Evolutionary conservation across 2,888 invertebrate genomes (phyloP).

Genomic region (Gymnosoma rotundatum): DNA sequence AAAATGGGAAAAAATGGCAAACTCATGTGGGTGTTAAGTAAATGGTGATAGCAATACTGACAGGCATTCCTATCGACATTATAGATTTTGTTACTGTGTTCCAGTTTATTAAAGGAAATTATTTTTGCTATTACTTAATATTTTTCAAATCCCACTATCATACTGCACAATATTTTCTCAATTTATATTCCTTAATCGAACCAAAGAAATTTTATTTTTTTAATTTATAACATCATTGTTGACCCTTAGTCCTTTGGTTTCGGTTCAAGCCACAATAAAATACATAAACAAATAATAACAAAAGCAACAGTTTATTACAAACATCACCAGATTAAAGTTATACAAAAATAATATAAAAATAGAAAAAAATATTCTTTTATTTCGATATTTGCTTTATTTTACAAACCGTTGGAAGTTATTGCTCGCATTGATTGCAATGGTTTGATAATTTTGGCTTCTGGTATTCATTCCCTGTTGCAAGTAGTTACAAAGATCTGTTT

Average conservation of each 20-base stretch:
- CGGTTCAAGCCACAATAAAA: not conserved
- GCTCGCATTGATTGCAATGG: slow-evolving; percentile 63
- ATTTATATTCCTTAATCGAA: too few species aligned
- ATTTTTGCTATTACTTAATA: too few species aligned
- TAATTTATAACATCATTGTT: not conserved
- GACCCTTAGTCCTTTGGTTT: slow-evolving; percentile 38
- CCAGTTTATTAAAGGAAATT: too few species aligned
- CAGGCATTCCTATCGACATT: too few species aligned
- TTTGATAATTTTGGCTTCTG: slow-evolving; percentile 59
- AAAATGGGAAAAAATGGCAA: too few species aligned
- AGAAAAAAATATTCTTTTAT: slow-evolving; percentile 26
- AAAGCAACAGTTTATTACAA: slow-evolving; percentile 30
- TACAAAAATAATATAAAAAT: too few species aligned
- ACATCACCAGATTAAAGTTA: slow-evolving; percentile 27
- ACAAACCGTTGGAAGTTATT: slow-evolving; percentile 35
- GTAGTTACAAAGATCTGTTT: slow-evolving; percentile 23
- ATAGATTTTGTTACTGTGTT: too few species aligned
- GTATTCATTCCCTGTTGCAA: slow-evolving; percentile 42
- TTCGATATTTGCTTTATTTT: slow-evolving; percentile 41
- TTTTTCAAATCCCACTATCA: too few species aligned
- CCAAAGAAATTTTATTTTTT: too few species aligned
- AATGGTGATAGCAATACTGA: too few species aligned
- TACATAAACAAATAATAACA: slow-evolving; percentile 30
- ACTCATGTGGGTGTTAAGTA: too few species aligned
- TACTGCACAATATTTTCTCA: too few species aligned